Evolutionary conservation across 2,797 vertebrate species (phyloP).

Genomic region (Pogonophryne albipinna): DNA sequence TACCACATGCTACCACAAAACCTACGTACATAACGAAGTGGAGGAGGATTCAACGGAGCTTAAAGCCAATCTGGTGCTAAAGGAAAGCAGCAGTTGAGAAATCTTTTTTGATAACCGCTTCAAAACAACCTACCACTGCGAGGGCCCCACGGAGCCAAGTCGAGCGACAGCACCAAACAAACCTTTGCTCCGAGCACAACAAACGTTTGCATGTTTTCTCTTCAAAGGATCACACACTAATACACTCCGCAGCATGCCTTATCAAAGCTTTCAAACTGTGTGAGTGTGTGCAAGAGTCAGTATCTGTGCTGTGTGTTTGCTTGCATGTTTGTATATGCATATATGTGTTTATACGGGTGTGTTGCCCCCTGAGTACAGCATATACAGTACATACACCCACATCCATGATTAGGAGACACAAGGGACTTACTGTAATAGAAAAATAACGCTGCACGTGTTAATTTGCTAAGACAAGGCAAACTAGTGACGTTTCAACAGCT

Average conservation of each 20-base stretch:
- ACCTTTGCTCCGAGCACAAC: slow-evolving; percentile 68
- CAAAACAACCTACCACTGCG: slow-evolving; percentile 46
- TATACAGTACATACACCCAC: not conserved
- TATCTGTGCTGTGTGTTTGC: not conserved
- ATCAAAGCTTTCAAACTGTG: slow-evolving; percentile 58
- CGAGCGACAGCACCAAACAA: slow-evolving; percentile 58
- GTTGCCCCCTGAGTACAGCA: slow-evolving; percentile 7
- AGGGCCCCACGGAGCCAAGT: slow-evolving; percentile 48
- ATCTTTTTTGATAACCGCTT: slow-evolving; percentile 59
- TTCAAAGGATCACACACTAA: slow-evolving; percentile 68
- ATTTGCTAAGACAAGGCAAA: slow-evolving; percentile 30
- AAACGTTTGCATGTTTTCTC: slow-evolving; percentile 66
- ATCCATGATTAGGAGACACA: slow-evolving; percentile 1
- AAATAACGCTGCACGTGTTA: slow-evolving; percentile 22
- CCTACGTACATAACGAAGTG: slow-evolving; percentile 24
- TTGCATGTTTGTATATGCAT: slow-evolving; percentile 2
- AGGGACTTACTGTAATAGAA: slow-evolving; percentile 17
- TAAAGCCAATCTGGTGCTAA: slow-evolving; percentile 49
- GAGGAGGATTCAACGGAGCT: slow-evolving; percentile 36
- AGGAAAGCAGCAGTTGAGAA: slow-evolving; percentile 56
- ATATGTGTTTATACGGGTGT: not conserved
- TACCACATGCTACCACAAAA: slow-evolving; percentile 22
- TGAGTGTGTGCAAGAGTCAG: slow-evolving; percentile 8
- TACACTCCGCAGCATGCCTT: slow-evolving; percentile 47
- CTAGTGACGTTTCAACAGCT: slow-evolving; percentile 28